These are phyloP conservation scores for Lacerta bilineata DNA, from an alignment of 2,797 vertebrate genomes.

Conservation along the genomic window DNA sequence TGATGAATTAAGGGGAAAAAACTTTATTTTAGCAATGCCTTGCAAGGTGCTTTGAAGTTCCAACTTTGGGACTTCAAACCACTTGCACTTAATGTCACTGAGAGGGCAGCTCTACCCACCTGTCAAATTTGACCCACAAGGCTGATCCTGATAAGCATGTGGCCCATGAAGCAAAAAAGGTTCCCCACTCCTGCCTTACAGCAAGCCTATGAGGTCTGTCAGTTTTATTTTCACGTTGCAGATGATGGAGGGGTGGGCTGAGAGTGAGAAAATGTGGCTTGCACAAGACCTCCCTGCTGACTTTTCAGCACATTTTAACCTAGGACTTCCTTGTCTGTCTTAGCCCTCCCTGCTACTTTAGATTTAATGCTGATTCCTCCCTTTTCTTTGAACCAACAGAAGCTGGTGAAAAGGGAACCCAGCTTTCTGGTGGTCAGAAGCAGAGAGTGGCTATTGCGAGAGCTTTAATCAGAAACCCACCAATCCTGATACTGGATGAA, in stretches of 20 bases:
- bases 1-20: too few species aligned
- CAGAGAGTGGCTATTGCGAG: slow-evolving; percentile 96
- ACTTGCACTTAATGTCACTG: too few species aligned
- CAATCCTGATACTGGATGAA: slow-evolving; percentile 93
- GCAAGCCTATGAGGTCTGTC: too few species aligned
- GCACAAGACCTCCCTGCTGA: background rate
- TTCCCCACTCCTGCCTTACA: too few species aligned
- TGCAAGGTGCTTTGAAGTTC: too few species aligned
- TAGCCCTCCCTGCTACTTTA: background rate
- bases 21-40: too few species aligned
- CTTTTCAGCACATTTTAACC: too few species aligned
- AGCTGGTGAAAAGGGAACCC: slow-evolving; percentile 94
- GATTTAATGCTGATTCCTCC: background rate
- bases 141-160: too few species aligned
- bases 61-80: too few species aligned
- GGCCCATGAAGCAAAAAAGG: too few species aligned
- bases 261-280: background rate
- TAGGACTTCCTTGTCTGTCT: background rate
- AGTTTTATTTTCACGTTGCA: background rate
- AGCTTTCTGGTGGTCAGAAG: slow-evolving; percentile 96
- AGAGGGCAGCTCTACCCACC: too few species aligned
- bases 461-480: slow-evolving; percentile 90
- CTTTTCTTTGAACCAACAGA: slow-evolving; percentile 70
- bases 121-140: too few species aligned
- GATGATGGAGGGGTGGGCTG: background rate